Conservation (phyloP, 2,888 invertebrate species). For the Sinodicranocentrus sp. region DNA sequence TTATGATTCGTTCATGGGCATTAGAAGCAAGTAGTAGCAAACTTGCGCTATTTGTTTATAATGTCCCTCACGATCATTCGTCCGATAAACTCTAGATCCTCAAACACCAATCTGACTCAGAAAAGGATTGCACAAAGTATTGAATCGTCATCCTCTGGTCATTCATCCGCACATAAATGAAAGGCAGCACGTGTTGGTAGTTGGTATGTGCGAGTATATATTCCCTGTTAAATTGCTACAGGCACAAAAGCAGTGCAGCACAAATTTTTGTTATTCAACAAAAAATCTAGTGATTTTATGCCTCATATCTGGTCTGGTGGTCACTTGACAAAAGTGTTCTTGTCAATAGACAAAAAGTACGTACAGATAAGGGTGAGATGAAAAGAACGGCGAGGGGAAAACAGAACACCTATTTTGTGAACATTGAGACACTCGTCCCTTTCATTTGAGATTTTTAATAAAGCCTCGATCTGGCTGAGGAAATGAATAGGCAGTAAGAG, state of each 20-base stretch:
- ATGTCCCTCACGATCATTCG: no score
- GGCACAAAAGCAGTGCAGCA: not conserved
- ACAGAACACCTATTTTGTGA: no score
- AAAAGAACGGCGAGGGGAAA: not conserved
- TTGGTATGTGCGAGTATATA: no score
- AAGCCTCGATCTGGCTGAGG: not conserved
- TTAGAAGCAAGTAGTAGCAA: no score
- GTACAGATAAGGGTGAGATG: not conserved
- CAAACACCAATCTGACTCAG: no score
- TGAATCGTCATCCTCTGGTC: not conserved
- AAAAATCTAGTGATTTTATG: slow-evolving; percentile 1
- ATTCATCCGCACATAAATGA: slow-evolving; percentile 13
- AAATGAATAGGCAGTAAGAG: not conserved
- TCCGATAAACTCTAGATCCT: no score
- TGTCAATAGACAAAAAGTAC: not conserved
- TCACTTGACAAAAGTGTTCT: slow-evolving; percentile 34
- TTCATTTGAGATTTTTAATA: no score
- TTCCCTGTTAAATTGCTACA: slow-evolving; percentile 17
- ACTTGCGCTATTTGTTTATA: no score
- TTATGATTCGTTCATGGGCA: no score
- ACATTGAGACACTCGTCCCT: no score
- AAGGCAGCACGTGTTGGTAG: slow-evolving; percentile 27
- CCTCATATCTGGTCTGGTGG: slow-evolving; percentile 25
- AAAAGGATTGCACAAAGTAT: no score
- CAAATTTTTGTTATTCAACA: slow-evolving; percentile 14